phyloP scores from a whole-genome alignment of 2,113 vertebrate species.

The Leucopsar rothschildi region DNA sequence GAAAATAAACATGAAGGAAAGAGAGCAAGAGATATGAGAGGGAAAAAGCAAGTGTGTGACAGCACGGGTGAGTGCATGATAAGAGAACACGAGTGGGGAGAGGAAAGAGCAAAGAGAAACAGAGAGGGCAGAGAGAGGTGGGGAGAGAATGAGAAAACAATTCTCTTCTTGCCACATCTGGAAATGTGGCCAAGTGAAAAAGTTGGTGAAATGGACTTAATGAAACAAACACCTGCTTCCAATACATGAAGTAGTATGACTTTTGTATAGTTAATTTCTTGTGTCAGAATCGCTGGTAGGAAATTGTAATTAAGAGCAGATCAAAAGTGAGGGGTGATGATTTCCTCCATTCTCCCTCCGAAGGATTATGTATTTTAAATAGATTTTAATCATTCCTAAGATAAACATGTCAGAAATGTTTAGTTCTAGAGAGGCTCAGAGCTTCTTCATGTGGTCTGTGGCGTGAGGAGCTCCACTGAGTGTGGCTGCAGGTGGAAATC shows the following conservation, averaged over 20 bases:
- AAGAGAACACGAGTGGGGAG: rapidly evolving
- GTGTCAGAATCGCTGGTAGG: not conserved
- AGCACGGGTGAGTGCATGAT: rapidly evolving
- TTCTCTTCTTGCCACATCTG: not conserved
- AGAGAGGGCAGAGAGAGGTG: rapidly evolving
- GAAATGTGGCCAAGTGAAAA: not conserved
- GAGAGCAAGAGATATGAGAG: not conserved
- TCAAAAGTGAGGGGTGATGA: not conserved
- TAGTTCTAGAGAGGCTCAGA: not conserved
- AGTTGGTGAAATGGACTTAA: not conserved
- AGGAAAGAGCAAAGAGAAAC: not conserved
- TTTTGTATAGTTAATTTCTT: not conserved
- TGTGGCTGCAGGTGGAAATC: not conserved
- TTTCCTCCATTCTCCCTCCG: not conserved
- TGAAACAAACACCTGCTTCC: not conserved
- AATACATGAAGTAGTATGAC: not conserved
- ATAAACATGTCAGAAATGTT: not conserved
- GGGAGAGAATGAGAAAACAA: not conserved
- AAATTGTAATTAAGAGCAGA: not conserved
- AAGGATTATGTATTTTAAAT: not conserved
- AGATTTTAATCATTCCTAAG: not conserved
- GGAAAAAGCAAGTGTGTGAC: not conserved
- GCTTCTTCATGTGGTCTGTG: not conserved
- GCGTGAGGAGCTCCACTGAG: not conserved
- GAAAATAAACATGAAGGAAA: not conserved